A percentile compares a stretch with the other conserved stretches of the same genome.
These are phyloP conservation scores for Andrena dorsata DNA, from an alignment of 2,888 invertebrate species.

Conservation along the genomic window DNA sequence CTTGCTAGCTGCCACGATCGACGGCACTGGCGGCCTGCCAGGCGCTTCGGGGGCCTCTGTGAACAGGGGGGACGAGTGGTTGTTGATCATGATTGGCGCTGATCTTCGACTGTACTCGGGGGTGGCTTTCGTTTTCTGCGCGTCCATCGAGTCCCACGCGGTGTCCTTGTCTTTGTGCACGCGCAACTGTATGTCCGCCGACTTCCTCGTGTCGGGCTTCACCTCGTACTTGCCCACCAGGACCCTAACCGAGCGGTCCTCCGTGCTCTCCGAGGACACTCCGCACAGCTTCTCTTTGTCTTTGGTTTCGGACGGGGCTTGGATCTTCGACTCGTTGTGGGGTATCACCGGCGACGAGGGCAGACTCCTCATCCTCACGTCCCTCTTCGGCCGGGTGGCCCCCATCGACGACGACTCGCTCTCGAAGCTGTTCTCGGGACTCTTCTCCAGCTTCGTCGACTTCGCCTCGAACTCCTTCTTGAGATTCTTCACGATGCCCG, in stretches of 20 bases:
- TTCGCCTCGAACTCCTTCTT: conserved; percentile 96
- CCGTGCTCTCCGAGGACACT: conserved; percentile 80
- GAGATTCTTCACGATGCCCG: conserved; percentile 93
- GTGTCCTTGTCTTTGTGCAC: conserved; percentile 74
- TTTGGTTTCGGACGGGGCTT: conserved; percentile 76
- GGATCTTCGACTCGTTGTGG: conserved; percentile 85
- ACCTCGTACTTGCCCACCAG: conserved; percentile 92
- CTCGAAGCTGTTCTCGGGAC: conserved; percentile 71
- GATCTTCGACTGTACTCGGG: conserved; percentile 81
- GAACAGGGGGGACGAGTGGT: conserved; percentile 67
- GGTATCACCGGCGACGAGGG: conserved; percentile 88
- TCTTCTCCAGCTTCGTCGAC: conserved; percentile 83
- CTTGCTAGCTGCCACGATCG: conserved; percentile 89
- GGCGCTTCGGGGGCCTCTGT: conserved; percentile 78
- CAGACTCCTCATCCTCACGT: conserved; percentile 80
- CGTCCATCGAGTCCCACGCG: conserved; percentile 75
- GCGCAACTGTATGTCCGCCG: conserved; percentile 78
- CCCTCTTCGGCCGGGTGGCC: conserved; percentile 74
- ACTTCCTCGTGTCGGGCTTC: conserved; percentile 72
- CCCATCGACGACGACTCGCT: conserved; percentile 50
- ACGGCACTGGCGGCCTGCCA: conserved; percentile 85
- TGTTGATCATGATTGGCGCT: conserved; percentile 81
- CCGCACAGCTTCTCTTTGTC: conserved; percentile 71
- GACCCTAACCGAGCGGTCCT: conserved; percentile 91
- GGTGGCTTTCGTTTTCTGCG: conserved; percentile 80